Percentiles rank a stretch among this genome's conserved stretches.
Evolutionary conservation across 2,113 vertebrate species (phyloP).

Genomic region (Carollia perspicillata): DNA sequence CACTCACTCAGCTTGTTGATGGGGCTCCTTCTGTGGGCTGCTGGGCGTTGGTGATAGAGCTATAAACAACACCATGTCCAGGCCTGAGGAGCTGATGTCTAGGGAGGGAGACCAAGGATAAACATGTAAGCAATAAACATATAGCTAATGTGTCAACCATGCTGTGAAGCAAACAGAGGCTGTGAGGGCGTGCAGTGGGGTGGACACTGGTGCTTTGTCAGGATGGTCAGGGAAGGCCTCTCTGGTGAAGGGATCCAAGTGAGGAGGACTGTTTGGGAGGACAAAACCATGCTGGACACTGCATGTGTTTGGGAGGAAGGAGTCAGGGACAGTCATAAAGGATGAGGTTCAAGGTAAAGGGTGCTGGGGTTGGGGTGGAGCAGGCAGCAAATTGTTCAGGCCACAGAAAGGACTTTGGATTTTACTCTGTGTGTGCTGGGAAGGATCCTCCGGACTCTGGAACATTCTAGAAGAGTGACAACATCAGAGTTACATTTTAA

Average conservation of each 20-base stretch:
- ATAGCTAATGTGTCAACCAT: not conserved
- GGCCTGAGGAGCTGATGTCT: not conserved
- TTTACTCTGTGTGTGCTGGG: not conserved
- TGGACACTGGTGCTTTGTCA: not conserved
- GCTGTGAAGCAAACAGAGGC: not conserved
- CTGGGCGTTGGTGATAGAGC: not conserved
- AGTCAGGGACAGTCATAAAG: not conserved
- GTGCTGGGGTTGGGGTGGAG: not conserved
- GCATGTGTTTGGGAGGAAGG: no score
- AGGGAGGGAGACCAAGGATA: not conserved
- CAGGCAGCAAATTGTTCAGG: not conserved
- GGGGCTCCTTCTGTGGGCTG: not conserved
- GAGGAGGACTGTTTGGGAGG: not conserved
- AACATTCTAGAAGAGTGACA: not conserved
- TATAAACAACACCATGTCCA: not conserved
- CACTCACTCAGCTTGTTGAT: not conserved
- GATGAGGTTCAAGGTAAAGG: not conserved
- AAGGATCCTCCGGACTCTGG: not conserved
- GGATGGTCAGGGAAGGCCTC: not conserved
- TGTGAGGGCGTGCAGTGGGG: no score
- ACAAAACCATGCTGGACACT: no score
- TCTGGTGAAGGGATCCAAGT: not conserved
- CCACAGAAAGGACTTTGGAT: not conserved
- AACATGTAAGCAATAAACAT: not conserved
- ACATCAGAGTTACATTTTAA: not conserved